Evolutionary conservation across 2,888 invertebrate genomes (phyloP), one percentile per base, ranked within the genome.

Genomic region (Platycheirus albimanus): DNA sequence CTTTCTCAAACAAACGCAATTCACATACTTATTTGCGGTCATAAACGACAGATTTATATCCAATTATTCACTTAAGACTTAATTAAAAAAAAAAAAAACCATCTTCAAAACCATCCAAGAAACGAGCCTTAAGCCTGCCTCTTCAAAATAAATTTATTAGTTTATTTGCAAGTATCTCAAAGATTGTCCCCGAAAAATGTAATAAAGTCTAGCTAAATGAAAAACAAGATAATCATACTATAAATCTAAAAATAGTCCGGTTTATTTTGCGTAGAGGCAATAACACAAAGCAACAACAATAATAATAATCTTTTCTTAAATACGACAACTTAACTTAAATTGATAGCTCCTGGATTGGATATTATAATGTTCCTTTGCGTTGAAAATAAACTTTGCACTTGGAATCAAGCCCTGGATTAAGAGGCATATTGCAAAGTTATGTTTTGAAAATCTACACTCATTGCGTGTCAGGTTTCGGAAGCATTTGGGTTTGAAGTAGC

Each of bases 51-150:
- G 33, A 58, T 28, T 36, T 43, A 52, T 52, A 49, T 19, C 36
- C 61, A 71, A 58, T 78, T 71, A 66, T 71, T 66, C 71, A 78
- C 71, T 72, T 78, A 66, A 71, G 36, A 43, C 33, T 66, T 49
- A 78, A 71, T 45, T 51, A 78, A 78, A 49, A 41, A 24, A 24
- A 24, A 24, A 24, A 24, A 24, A 24, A 4, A 5, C 36, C 58
- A 66, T 49, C 49, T 24, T 49, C 49, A n/a, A 24, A n/a, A 5
- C 6, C n/a, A n/a, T n/a, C n/a, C n/a, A n/a, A n/a, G n/a, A 24
- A 24, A 5, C n/a, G 24, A 24, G 1, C 49, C 1, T 49, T 6
- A 24, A 49, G 24, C n/a, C 24, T 13, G 8, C 11, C 45, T 19
- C 8, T 7, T 45, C 45, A 45, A 45, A 45, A 8, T 4, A 8